Conservation (phyloP, 2,888 invertebrate species). For the Uloborus plumipes region DNA sequence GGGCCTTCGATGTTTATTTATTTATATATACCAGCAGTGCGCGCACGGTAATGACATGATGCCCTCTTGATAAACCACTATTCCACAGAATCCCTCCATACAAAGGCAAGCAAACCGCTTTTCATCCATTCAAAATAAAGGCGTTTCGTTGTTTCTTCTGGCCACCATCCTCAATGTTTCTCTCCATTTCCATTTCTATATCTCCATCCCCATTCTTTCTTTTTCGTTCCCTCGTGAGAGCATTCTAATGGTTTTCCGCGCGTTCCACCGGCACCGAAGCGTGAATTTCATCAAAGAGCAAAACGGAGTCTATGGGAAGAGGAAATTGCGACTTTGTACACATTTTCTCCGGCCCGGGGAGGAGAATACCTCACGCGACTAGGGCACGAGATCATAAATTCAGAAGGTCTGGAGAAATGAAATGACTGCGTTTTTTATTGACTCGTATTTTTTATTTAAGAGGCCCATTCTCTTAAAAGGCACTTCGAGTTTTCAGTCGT, state of each 20-base stretch:
- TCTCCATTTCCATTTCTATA: background rate
- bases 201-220: constrained; percentile 13
- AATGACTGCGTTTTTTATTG: background rate
- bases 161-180: background rate
- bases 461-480: too few species aligned
- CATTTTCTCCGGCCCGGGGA: background rate
- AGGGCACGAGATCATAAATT: background rate
- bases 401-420: background rate
- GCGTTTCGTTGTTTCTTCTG: too few species aligned
- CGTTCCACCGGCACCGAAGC: constrained; percentile 11
- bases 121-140: too few species aligned
- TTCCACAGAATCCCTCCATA: too few species aligned
- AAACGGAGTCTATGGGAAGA: background rate
- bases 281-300: constrained; percentile 48
- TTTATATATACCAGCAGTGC: too few species aligned
- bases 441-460: too few species aligned
- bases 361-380: background rate
- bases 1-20: too few species aligned
- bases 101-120: too few species aligned
- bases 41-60: too few species aligned
- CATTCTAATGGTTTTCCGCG: constrained; percentile 22
- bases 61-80: too few species aligned
- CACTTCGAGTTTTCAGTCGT: too few species aligned
- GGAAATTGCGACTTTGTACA: background rate
- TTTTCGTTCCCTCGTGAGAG: constrained; percentile 22